phyloP scores from a whole-genome alignment of 2,888 invertebrate genomes.

The Gisinianus flammeolus region DNA sequence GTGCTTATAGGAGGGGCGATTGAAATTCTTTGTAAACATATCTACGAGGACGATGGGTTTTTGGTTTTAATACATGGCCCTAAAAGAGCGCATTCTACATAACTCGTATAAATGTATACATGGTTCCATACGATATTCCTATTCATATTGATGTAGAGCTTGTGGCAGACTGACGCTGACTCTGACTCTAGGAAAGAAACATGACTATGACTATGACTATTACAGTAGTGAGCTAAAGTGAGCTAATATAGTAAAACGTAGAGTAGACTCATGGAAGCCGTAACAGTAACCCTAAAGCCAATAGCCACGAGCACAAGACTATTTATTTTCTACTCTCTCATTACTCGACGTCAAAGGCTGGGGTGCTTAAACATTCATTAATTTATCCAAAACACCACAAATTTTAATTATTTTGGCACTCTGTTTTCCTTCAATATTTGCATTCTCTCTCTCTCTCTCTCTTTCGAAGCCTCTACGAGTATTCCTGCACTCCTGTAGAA shows the following conservation, averaged over 20 bases:
- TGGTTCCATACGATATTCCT: too few relatives aligned
- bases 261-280: neutral
- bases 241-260: constrained; percentile 20
- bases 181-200: neutral
- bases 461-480: neutral
- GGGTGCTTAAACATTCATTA: constrained; percentile 54
- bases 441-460: constrained; percentile 42
- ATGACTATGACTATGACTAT: neutral
- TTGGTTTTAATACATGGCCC: neutral
- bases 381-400: constrained; percentile 57
- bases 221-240: neutral
- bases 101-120: too few relatives aligned
- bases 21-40: neutral
- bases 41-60: neutral
- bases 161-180: neutral
- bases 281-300: constrained; percentile 35
- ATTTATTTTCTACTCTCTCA: constrained; percentile 46
- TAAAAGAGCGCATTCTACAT: neutral
- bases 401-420: constrained; percentile 56
- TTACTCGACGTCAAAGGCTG: constrained; percentile 42
- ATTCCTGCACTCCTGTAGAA: neutral
- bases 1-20: neutral
- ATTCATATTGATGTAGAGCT: neutral
- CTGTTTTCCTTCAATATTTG: constrained; percentile 44
- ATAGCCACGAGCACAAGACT: constrained; percentile 38